Conservation (phyloP, 2,888 invertebrate species). For the Asteroscopus sphinx region DNA sequence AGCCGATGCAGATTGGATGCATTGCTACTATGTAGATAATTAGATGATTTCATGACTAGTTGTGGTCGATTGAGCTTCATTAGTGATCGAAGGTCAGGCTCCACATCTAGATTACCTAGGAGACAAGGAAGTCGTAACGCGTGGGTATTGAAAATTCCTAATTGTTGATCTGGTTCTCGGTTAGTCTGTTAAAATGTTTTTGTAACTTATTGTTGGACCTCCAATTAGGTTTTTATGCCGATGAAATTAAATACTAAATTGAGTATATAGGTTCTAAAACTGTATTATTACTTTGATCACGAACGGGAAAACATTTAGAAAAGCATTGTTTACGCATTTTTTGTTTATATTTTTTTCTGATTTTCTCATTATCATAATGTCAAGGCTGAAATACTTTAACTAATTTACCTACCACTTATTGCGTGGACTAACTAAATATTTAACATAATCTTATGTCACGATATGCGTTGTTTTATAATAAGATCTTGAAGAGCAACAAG, state of each 20-base stretch:
- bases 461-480: too few species aligned
- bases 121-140: constrained; percentile 6
- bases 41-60: too few species aligned
- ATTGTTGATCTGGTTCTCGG: constrained; percentile 8
- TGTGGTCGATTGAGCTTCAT: neutral
- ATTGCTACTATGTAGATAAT: too few species aligned
- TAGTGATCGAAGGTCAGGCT: constrained; percentile 18
- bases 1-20: too few species aligned
- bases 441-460: constrained; percentile 15
- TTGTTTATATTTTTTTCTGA: constrained; percentile 4
- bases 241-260: too few species aligned
- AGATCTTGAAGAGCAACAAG: too few species aligned
- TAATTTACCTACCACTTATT: too few species aligned
- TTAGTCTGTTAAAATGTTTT: too few species aligned
- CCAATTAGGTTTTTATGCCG: too few species aligned
- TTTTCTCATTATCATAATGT: constrained; percentile 29
- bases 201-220: too few species aligned
- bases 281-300: neutral
- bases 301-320: neutral
- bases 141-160: constrained; percentile 11
- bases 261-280: too few species aligned
- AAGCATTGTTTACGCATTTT: neutral
- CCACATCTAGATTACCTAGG: neutral
- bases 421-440: neutral
- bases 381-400: constrained; percentile 36